These are phyloP conservation scores for Drosophila mayri DNA, from an alignment of 1,140 invertebrate species.

Conservation along the genomic window DNA sequence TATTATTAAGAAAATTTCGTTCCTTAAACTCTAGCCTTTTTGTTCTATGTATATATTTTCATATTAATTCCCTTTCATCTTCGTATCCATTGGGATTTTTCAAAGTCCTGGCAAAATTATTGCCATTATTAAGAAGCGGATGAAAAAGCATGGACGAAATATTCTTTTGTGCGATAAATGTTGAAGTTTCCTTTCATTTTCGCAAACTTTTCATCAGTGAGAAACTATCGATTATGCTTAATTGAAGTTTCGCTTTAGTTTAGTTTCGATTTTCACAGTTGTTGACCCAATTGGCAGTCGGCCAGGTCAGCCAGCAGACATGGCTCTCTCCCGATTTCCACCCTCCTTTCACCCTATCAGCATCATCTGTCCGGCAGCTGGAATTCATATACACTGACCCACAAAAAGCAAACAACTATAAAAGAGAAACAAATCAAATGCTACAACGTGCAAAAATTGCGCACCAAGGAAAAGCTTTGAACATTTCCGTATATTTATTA, in stretches of 20 bases:
- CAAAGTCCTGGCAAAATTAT: conserved; percentile 29
- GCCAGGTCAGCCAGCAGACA: conserved; percentile 66
- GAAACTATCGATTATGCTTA: conserved; percentile 51
- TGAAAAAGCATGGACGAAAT: conserved; percentile 12
- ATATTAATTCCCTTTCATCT: neutral
- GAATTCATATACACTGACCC: conserved; percentile 13
- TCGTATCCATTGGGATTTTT: neutral
- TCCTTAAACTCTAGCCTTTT: neutral
- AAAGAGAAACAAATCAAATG: conserved; percentile 35
- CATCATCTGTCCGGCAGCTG: conserved; percentile 28
- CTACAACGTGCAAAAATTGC: conserved; percentile 46
- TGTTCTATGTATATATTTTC: neutral
- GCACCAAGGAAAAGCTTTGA: conserved; percentile 29
- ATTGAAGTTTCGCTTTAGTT: conserved; percentile 42
- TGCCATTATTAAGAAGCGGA: conserved; percentile 27
- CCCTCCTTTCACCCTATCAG: neutral
- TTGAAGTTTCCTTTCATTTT: conserved; percentile 43
- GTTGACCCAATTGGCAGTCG: conserved; percentile 74
- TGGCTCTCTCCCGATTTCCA: conserved; percentile 11
- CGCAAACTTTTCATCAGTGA: conserved; percentile 45
- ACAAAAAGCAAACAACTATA: conserved; percentile 36
- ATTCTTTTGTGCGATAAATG: conserved; percentile 36
- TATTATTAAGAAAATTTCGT: too few relatives aligned
- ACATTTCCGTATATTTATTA: conserved; percentile 23
- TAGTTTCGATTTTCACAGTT: conserved; percentile 23